These are phyloP conservation scores for Apodemus agrarius DNA, from an alignment of 2,797 vertebrate genomes.

Conservation along the genomic window DNA sequence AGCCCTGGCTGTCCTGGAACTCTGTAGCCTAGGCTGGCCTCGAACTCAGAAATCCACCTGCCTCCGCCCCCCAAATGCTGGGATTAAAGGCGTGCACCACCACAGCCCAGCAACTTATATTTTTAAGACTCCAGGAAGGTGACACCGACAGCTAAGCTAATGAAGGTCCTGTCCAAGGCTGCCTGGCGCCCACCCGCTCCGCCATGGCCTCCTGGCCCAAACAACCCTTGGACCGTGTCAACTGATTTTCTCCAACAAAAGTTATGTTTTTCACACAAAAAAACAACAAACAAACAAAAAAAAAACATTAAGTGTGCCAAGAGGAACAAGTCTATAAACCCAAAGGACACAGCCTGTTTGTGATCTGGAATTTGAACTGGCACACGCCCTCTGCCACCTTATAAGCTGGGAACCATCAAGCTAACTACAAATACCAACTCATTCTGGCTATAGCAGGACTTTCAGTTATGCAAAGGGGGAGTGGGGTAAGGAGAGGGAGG, in stretches of 20 bases:
- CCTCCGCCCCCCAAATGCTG: too few species aligned
- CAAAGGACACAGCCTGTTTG: neutral
- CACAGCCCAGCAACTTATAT: neutral
- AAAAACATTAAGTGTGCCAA: neutral
- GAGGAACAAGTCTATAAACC: neutral
- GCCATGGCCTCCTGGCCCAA: neutral
- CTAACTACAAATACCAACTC: slow-evolving; percentile 69
- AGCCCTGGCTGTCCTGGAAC: too few species aligned
- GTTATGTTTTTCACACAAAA: neutral
- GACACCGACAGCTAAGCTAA: neutral
- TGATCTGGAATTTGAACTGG: slow-evolving; percentile 72
- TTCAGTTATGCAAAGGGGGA: neutral
- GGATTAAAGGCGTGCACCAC: too few species aligned
- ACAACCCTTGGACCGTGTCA: neutral
- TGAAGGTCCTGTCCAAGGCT: neutral
- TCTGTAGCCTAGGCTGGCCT: too few species aligned
- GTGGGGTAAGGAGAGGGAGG: too few species aligned
- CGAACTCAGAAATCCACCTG: too few species aligned
- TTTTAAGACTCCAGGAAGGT: neutral
- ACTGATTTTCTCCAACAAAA: neutral
- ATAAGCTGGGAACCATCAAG: slow-evolving; percentile 74
- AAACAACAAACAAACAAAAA: too few species aligned
- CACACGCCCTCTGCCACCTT: slow-evolving; percentile 70
- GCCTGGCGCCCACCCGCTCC: neutral
- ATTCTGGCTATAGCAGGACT: neutral